A percentile compares a stretch with the other conserved stretches of the same genome.
phyloP scores from a whole-genome alignment of 2,797 vertebrate species.

The Alauda arvensis region DNA sequence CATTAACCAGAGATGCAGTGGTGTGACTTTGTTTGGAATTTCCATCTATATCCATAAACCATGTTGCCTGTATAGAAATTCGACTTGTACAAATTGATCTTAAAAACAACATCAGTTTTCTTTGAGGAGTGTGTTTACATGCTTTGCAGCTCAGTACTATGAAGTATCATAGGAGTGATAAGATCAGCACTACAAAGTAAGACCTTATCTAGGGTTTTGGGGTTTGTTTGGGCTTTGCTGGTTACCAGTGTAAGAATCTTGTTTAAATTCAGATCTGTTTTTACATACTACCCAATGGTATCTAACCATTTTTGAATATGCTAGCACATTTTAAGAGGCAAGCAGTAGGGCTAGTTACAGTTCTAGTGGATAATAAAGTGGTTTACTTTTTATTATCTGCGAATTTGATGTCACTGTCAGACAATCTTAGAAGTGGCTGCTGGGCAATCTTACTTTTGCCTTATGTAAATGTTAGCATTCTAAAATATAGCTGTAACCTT shows the following conservation, averaged over 20 bases:
- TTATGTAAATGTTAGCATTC: not conserved
- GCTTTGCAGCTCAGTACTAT: not conserved
- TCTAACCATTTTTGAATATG: not conserved
- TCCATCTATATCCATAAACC: not conserved
- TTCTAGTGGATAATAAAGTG: not conserved
- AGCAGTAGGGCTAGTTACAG: not conserved
- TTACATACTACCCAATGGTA: not conserved
- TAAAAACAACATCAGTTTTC: not conserved
- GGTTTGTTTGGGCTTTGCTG: not conserved
- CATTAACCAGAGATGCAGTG: not conserved
- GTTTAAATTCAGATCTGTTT: not conserved
- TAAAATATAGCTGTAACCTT: not conserved
- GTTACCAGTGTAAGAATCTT: not conserved
- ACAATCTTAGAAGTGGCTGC: not conserved
- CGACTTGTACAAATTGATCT: not conserved
- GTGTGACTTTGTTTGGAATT: not conserved
- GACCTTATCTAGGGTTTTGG: not conserved
- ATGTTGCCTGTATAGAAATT: not conserved
- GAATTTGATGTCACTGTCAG: not conserved
- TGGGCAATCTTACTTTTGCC: not conserved
- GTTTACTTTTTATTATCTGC: not conserved
- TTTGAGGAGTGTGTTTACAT: not conserved
- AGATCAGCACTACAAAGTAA: not conserved
- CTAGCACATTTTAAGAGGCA: not conserved
- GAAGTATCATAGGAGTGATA: not conserved